Base-by-base conservation (phyloP, 2,113 vertebrate genomes). In the Hepsetus odoe region DNA sequence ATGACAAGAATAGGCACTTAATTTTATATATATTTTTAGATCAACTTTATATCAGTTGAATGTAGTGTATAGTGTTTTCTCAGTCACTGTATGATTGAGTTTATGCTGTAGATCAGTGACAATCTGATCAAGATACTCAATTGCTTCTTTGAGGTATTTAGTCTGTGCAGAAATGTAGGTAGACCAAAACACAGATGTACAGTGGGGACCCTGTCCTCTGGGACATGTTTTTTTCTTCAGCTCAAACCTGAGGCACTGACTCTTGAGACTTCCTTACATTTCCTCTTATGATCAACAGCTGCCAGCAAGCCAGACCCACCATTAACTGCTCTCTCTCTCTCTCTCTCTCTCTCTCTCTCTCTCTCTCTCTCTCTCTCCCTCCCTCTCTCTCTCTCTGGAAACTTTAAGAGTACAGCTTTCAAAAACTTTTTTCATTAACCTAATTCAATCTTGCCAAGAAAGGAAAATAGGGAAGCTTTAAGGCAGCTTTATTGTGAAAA, bases 21-120 rank as follows among this genome's bases (percentile, higher is more conserved):
- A n/a, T n/a, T n/a, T n/a, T n/a, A n/a, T n/a, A n/a, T n/a, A n/a
- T n/a, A n/a, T n/a, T n/a, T n/a, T n/a, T n/a, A n/a, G n/a, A n/a
- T n/a, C n/a, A n/a, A n/a, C n/a, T n/a, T n/a, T n/a, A n/a, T n/a
- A n/a, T n/a, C n/a, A n/a, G n/a, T n/a, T n/a, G n/a, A n/a, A n/a
- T n/a, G n/a, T n/a, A n/a, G 22, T 10, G 10, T 16, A 26, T 20
- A 49, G 42, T 14, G 3, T n/a, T 26, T 69, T 1, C 33, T 38
- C 32, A 9, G 30, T 20, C 53, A 40, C 32, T 42, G 12, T 77
- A 46, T 61, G 69, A 18, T 1, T 77, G 76, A 76, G 61, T 79
- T 79, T 85, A 84, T 76, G 76, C 62, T 83, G 86, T 80, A 74
- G 74, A 84, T 79, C 78, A 74, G 75, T 51, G 70, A 84, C 13